Evolutionary conservation across 1,140 invertebrate species (phyloP).

Genomic region (Fragariocoptes setiger): DNA sequence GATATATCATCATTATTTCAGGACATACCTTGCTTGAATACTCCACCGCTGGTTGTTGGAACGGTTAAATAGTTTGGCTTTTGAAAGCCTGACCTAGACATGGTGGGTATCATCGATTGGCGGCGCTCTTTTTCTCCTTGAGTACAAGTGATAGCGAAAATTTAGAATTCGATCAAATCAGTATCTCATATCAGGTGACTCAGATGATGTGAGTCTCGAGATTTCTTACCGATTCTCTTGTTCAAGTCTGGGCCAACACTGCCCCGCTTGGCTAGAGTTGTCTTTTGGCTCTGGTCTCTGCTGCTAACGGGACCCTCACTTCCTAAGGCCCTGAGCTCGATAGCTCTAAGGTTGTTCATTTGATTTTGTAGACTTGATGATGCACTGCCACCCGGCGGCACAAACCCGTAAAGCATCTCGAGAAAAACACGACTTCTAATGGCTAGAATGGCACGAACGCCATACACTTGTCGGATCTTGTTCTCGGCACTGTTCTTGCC

Average conservation of each 20-base stretch:
- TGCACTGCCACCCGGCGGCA: slow-evolving; percentile 18
- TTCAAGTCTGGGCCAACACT: background rate
- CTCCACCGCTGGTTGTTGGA: background rate
- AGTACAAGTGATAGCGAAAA: no score
- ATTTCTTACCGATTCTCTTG: background rate
- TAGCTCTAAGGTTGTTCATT: background rate
- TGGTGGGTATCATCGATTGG: background rate
- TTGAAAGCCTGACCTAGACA: background rate
- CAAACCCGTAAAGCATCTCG: slow-evolving; percentile 78
- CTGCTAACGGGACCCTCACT: background rate
- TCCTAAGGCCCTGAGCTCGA: background rate
- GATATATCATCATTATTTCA: no score
- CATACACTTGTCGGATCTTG: slow-evolving; percentile 28
- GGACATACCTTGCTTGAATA: no score
- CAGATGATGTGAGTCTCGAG: no score
- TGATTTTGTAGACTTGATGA: background rate
- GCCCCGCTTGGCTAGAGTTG: background rate
- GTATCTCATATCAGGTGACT: no score
- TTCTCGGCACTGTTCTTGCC: slow-evolving; percentile 1
- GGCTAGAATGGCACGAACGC: slow-evolving; percentile 57
- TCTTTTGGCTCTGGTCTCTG: background rate
- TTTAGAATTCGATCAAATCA: no score
- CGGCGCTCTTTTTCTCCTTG: background rate
- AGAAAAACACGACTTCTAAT: slow-evolving; percentile 55
- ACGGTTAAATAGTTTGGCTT: background rate